These are phyloP conservation scores for Mallateleia sp. DNA, from an alignment of 2,888 invertebrate genomes.

Conservation along the genomic window DNA sequence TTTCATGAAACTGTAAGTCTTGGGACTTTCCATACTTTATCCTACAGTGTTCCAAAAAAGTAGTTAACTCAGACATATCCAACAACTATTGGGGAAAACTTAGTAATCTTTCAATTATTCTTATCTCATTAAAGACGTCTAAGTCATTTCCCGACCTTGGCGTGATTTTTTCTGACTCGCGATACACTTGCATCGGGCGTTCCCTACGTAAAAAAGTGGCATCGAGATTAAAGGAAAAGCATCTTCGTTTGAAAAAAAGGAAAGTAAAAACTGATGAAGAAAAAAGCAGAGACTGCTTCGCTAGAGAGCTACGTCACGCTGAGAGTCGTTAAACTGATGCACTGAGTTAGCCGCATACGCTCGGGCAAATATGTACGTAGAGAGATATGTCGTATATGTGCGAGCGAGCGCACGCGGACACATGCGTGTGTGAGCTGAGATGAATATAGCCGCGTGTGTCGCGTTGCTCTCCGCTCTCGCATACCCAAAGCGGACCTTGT, in stretches of 20 bases:
- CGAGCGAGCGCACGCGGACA: constrained; percentile 15
- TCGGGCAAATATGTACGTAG: constrained; percentile 59
- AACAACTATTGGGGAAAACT: no score
- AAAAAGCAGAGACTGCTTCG: constrained; percentile 15
- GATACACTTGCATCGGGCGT: constrained; percentile 8
- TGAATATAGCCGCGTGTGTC: constrained; percentile 68
- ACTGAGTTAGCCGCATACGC: constrained; percentile 61
- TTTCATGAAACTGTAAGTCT: no score
- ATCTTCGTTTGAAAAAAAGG: constrained; percentile 7
- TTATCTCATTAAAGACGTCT: constrained; percentile 8
- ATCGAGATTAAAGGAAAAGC: constrained; percentile 34
- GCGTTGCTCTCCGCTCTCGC: constrained; percentile 45
- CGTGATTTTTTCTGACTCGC: constrained; percentile 2
- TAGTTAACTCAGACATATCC: no score
- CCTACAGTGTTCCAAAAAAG: no score
- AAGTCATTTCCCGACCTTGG: background rate
- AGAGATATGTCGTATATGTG: constrained; percentile 44
- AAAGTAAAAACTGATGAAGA: background rate
- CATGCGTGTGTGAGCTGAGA: constrained; percentile 45
- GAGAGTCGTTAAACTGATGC: constrained; percentile 73
- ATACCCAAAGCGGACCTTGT: constrained; percentile 59
- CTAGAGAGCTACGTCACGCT: constrained; percentile 53
- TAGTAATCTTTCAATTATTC: constrained; percentile 29
- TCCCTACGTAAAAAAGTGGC: background rate
- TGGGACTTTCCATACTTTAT: no score